phyloP scores from a whole-genome alignment of 2,113 vertebrate species.

The Podarcis muralis region DNA sequence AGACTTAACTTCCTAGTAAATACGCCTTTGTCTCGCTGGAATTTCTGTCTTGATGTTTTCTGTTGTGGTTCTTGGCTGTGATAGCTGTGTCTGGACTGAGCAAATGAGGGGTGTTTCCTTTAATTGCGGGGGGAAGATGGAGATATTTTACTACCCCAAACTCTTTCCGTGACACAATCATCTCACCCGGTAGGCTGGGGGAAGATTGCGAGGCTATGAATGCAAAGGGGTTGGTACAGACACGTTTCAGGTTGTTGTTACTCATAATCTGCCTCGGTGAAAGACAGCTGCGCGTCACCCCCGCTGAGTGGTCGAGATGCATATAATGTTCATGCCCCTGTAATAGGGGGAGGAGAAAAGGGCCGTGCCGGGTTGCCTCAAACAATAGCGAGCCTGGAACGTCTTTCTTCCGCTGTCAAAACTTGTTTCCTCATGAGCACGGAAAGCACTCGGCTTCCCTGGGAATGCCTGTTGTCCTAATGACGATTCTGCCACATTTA shows the following conservation, averaged over 20 bases:
- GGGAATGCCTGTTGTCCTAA: not conserved
- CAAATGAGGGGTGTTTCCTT: not conserved
- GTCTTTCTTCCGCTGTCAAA: conserved; percentile 4
- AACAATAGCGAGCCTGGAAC: conserved; percentile 13
- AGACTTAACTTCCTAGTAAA: not conserved
- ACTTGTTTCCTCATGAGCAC: conserved; percentile 19
- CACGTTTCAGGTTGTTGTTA: not conserved
- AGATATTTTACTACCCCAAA: not conserved
- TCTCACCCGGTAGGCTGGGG: not conserved
- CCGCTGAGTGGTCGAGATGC: not conserved
- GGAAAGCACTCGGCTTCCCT: not conserved
- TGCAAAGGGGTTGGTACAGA: not conserved
- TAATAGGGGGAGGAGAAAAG: conserved; percentile 29
- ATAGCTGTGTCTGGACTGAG: not conserved
- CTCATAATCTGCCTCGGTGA: not conserved
- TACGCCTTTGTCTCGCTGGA: not conserved
- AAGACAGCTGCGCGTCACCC: not conserved
- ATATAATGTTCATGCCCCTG: conserved; percentile 5
- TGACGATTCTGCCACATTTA: not conserved
- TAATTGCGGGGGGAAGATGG: not conserved
- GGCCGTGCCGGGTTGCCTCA: not conserved
- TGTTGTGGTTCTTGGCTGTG: not conserved
- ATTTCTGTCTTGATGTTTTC: not conserved
- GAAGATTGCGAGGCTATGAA: not conserved
- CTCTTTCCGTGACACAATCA: conserved; percentile 5